Conservation (phyloP, 2,113 vertebrate genomes). For the Polyodon spathula region DNA sequence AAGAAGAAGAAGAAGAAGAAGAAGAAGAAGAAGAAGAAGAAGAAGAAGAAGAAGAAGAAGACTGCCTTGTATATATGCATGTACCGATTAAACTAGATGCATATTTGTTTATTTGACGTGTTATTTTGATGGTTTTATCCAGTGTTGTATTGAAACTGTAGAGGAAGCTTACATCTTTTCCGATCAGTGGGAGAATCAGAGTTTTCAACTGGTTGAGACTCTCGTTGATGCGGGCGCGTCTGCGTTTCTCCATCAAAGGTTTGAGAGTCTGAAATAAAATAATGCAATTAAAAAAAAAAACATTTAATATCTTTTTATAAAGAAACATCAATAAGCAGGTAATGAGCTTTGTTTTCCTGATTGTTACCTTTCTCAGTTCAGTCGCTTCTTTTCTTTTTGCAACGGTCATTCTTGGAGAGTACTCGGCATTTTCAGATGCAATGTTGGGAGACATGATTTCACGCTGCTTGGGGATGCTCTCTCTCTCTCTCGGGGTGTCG, state of each 20-base stretch:
- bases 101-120: no score
- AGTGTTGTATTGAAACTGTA: neutral
- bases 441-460: slow-evolving; percentile 38
- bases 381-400: slow-evolving; percentile 53
- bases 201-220: slow-evolving; percentile 69
- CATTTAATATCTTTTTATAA: slow-evolving; percentile 11
- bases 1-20: no score
- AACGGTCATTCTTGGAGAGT: slow-evolving; percentile 38
- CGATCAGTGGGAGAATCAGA: slow-evolving; percentile 70
- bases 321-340: neutral
- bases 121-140: no score
- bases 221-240: slow-evolving; percentile 73
- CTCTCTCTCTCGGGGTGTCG: slow-evolving; percentile 7
- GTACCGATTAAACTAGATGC: no score
- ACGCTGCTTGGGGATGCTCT: neutral
- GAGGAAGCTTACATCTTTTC: slow-evolving; percentile 71
- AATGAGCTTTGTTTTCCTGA: neutral
- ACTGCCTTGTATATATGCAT: no score
- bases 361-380: slow-evolving; percentile 60
- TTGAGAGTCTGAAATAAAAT: slow-evolving; percentile 65
- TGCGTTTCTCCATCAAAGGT: slow-evolving; percentile 68
- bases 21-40: no score
- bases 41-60: no score
- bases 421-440: slow-evolving; percentile 16
- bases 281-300: neutral